Base-by-base conservation (phyloP, 2,797 vertebrate species). In the Liparis tanakae region DNA sequence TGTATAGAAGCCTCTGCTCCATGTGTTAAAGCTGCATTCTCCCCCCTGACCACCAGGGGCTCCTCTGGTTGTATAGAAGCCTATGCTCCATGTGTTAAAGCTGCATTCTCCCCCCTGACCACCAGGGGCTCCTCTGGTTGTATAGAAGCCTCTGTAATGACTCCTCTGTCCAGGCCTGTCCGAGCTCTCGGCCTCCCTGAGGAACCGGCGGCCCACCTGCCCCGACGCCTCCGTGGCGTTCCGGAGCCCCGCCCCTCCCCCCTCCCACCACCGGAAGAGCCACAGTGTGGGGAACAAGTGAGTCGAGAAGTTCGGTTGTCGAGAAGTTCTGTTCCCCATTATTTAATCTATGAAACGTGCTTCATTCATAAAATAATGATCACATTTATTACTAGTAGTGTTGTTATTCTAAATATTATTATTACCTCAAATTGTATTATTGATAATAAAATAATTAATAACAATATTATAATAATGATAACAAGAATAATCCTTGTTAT, bases 221-320 rank as follows among this genome's bases (percentile, higher is more conserved):
- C 97, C 97, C 0, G 97, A 98, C 4, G 91, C 97, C 4, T 97
- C 97, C 1, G 95, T 98, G 67, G 95, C 96, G 25, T 92, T 94
- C 58, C 95, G 93, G 70, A 94, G 97, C 30, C 92, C 95, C 63
- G 97, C 97, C 0, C 96, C 97, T 1, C 97, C 97, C 1, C 95
- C 97, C 12, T 96, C 97, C 10, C 95, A 97, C 80, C 97, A 99
- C 92, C 95, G 97, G 86, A 98, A 99, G 94, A 99, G 97, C 87
- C 97, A 98, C 88, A 99, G 97, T 85, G 91, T 99, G 85, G 97
- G 97, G 84, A 98, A 97, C 94, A 98, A 98, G 97, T 99, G 85
- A 85, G 97, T 96, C 14, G 7, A n/a, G 15, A 68, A n/a, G 18
- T 10, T 51, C 48, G 10, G 18, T 18, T 20, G 10, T 10, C 25